These are phyloP conservation scores for Lypha dubia DNA, from an alignment of 2,888 invertebrate species.

Conservation along the genomic window DNA sequence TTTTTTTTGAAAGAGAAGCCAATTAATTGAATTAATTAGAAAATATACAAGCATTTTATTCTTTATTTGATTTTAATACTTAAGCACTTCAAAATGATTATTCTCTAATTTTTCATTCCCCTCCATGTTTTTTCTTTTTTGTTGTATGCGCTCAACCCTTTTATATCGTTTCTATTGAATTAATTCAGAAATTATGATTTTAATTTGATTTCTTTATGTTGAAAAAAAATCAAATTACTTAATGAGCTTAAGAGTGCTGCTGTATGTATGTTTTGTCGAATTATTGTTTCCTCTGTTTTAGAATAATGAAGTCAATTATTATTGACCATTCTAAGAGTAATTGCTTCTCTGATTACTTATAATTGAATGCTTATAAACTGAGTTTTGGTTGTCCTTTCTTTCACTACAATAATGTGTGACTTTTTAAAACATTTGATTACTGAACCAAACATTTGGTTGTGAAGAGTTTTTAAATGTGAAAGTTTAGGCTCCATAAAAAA, in stretches of 20 bases:
- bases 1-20: slow-evolving; percentile 2
- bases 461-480: too few species aligned
- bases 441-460: too few species aligned
- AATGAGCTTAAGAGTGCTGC: background rate
- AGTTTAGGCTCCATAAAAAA: too few species aligned
- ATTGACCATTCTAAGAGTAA: background rate
- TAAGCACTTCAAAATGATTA: slow-evolving; percentile 40
- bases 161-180: background rate
- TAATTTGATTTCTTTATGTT: slow-evolving; percentile 14
- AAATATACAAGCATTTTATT: slow-evolving; percentile 21
- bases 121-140: too few species aligned
- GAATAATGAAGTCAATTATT: slow-evolving; percentile 14
- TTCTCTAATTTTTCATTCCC: background rate
- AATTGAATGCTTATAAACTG: background rate
- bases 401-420: too few species aligned
- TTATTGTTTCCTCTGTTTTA: background rate
- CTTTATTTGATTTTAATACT: slow-evolving; percentile 61
- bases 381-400: background rate
- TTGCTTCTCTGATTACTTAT: background rate
- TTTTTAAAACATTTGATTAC: too few species aligned
- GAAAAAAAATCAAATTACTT: background rate
- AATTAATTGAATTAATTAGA: slow-evolving; percentile 19
- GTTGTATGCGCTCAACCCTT: background rate
- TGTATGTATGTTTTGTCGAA: background rate
- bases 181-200: background rate